Base-by-base conservation (phyloP, 2,888 invertebrate genomes). In the Scelioninae gen. 1 region DNA sequence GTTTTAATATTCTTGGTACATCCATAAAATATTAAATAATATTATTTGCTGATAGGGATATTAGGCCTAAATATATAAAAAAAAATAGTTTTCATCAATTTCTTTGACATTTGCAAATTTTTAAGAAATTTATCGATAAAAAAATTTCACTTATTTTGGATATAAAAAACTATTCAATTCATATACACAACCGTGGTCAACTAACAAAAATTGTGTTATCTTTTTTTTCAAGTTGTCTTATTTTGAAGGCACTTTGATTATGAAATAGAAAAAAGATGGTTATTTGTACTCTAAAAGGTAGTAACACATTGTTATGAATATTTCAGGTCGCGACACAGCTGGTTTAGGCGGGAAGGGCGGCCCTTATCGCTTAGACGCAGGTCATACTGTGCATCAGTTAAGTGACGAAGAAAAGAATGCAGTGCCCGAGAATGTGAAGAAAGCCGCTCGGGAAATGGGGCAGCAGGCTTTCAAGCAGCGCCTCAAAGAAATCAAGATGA, bases 261-360 rank as follows among this genome's bases (percentile, higher is more conserved):
- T 53, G 43, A 40, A 53, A 13, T 13, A 32, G 51, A 40, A 47
- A 47, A 29, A 72, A 51, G 8, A 53, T 43, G n/a, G 40, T 53
- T 55, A 45, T 56, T 65, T 56, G 47, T 43, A 32, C 5, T 34
- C 23, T 38, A 38, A 49, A 69, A 53, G 62, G 55, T 56, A n/a
- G 53, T 51, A 78, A 68, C 56, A 38, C 32, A 47, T 78, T 72
- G 23, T 16, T 51, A 6, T 82, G 51, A 63, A 80, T 47, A 74
- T 71, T 84, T 65, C 34, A 92, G 92, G 93, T 6, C 93, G 98
- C 72, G 98, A 98, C 91, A 99, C 98, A 0, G 98, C 98, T 0
- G 99, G 99, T 0, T 93, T 99, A 47, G 99, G 99, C 9, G 99
- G 99, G 1, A 97, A 97, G 92, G 99, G 99, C 15, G 99, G 98